Percentiles rank a stretch among this genome's conserved stretches.
Conservation (phyloP, 2,113 vertebrate species). For the Tonatia bakeri region DNA sequence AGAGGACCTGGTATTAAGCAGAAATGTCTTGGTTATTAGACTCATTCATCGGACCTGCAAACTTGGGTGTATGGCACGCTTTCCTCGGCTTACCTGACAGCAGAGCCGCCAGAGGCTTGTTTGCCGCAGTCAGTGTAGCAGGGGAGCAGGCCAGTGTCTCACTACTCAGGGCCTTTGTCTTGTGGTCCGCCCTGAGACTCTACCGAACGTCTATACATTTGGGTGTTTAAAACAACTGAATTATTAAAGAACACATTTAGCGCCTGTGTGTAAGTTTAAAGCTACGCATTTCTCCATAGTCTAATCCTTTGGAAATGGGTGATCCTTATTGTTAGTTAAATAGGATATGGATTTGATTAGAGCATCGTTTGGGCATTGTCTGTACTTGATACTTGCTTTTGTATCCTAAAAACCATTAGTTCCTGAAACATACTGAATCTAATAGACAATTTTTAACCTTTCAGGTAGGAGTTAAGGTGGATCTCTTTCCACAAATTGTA, state of each 20-base stretch:
- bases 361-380: background rate
- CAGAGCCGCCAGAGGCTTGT: background rate
- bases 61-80: no score
- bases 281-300: background rate
- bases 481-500: background rate
- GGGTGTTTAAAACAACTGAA: background rate
- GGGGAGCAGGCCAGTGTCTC: background rate
- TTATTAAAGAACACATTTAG: background rate
- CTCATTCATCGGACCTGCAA: background rate
- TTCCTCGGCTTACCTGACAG: background rate
- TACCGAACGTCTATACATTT: background rate
- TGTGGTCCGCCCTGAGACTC: background rate
- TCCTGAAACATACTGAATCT: background rate
- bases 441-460: conserved; percentile 19
- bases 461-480: background rate
- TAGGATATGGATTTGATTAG: background rate
- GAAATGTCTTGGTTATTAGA: background rate
- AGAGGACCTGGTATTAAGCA: background rate
- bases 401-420: background rate
- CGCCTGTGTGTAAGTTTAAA: background rate
- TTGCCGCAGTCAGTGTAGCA: no score
- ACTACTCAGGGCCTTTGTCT: rapidly evolving
- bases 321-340: background rate
- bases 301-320: background rate
- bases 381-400: background rate